Percentiles rank a stretch among this genome's conserved stretches.
phyloP scores from a whole-genome alignment of 2,888 invertebrate species.

The Cryptophagus acutangulus region DNA sequence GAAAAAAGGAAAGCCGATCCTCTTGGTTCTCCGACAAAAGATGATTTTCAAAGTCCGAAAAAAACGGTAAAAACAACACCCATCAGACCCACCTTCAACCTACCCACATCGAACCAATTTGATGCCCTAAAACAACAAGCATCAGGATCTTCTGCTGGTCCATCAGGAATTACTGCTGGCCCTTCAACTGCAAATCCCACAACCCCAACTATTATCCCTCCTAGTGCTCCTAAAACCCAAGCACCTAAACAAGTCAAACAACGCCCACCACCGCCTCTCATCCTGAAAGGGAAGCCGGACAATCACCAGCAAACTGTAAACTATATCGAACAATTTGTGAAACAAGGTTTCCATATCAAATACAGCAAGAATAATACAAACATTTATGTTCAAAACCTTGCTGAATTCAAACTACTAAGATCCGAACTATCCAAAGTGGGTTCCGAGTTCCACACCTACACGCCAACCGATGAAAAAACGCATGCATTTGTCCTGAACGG shows the following conservation, averaged over 20 bases:
- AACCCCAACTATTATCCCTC: too few species aligned
- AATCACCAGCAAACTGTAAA: background rate
- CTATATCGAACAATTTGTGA: background rate
- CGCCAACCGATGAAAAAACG: background rate
- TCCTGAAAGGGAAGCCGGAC: constrained; percentile 1
- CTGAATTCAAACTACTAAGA: background rate
- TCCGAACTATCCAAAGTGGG: background rate
- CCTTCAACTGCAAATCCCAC: too few species aligned
- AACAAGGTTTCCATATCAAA: background rate
- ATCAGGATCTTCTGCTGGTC: constrained; percentile 5
- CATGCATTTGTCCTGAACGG: background rate
- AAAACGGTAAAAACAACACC: too few species aligned
- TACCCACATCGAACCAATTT: too few species aligned
- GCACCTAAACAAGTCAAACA: too few species aligned
- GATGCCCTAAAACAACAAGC: background rate
- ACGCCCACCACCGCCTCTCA: constrained; percentile 1
- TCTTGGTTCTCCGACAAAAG: too few species aligned
- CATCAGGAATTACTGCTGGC: too few species aligned
- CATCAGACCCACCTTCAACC: too few species aligned
- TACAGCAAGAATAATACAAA: background rate
- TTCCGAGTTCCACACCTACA: background rate
- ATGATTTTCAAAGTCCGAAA: too few species aligned
- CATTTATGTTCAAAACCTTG: background rate
- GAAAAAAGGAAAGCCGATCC: too few species aligned
- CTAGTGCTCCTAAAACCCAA: too few species aligned